Conservation (phyloP, 1,140 invertebrate species). For the Samia ricini region DNA sequence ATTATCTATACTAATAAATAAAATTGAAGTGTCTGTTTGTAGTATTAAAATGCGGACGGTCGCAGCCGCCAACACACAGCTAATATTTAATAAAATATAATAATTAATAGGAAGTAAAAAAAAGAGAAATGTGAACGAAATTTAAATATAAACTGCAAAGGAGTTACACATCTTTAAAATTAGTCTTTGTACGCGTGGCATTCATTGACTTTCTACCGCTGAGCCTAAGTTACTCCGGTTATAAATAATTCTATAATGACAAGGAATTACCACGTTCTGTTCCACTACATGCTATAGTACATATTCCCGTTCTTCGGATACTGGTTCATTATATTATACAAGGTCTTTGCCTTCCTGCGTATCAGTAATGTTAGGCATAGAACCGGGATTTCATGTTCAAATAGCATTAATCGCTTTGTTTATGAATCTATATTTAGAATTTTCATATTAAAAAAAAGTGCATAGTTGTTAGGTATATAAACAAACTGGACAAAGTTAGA, state of each 20-base stretch:
- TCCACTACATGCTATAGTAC: conserved; percentile 36
- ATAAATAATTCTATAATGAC: conserved; percentile 74
- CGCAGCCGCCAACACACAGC: no score
- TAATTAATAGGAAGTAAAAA: no score
- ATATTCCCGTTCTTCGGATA: conserved; percentile 31
- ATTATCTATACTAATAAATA: no score
- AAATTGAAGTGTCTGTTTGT: no score
- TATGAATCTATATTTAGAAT: no score
- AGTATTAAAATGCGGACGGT: no score
- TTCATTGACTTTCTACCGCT: conserved; percentile 36
- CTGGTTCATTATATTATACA: conserved; percentile 36
- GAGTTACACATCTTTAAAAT: conserved; percentile 10
- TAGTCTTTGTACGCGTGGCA: conserved; percentile 29
- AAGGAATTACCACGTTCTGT: conserved; percentile 68
- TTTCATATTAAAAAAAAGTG: no score
- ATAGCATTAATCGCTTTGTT: not conserved
- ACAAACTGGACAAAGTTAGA: no score
- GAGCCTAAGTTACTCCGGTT: conserved; percentile 36
- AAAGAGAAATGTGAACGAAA: not conserved
- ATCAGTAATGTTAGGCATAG: conserved; percentile 20
- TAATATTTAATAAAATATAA: no score
- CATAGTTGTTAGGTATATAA: no score
- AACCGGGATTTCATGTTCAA: not conserved
- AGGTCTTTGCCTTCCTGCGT: conserved; percentile 25
- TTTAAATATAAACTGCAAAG: not conserved